Base-by-base conservation (phyloP, 1,140 invertebrate species). In the Drosophila mauritiana region DNA sequence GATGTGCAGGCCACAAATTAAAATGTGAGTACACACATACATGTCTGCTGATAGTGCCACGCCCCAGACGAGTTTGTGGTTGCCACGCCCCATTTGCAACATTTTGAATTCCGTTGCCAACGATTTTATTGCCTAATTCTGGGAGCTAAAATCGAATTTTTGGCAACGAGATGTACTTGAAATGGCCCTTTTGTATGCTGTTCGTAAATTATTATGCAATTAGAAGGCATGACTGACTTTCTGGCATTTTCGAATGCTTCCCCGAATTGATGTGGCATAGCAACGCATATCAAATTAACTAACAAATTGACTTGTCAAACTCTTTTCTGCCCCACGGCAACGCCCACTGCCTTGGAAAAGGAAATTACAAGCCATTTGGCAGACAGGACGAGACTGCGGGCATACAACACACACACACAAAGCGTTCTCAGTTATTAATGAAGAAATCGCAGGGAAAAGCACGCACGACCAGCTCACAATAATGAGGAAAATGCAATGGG, bases 291-390 rank as follows among this genome's bases (percentile, higher is more conserved):
- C 78, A 90, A 90, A 85, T 90, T 81, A 90, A 85, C 86, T 80
- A 74, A 68, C 78, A 82, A 90, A 90, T 90, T 86, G 86, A 90
- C 79, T 90, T 90, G 86, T 90, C 78, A 77, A 80, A 90, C 58
- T 57, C 65, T 72, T 57, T 72, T 53, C 49, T 15, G 15, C 31
- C 22, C 15, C 31, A 52, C n/a, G 31, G 53, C 58, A 27, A 36
- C 49, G 27, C 17, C 31, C 12, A 42, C 53, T 3, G 5, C 39
- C 42, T 11, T 8, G 1, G 15, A 4, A 17, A 22, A 31, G 61
- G 64, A 70, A 70, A 70, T 70, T 70, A 69, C 67, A 72, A 72
- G 12, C 68, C 68, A 72, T 72, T 72, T 56, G 64, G 37, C 52
- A 45, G 13, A 20, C n/a, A 64, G 36, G 63, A 69, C 57, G 37